Conservation (phyloP, 2,113 vertebrate genomes). For the Ochotona curzoniae region DNA sequence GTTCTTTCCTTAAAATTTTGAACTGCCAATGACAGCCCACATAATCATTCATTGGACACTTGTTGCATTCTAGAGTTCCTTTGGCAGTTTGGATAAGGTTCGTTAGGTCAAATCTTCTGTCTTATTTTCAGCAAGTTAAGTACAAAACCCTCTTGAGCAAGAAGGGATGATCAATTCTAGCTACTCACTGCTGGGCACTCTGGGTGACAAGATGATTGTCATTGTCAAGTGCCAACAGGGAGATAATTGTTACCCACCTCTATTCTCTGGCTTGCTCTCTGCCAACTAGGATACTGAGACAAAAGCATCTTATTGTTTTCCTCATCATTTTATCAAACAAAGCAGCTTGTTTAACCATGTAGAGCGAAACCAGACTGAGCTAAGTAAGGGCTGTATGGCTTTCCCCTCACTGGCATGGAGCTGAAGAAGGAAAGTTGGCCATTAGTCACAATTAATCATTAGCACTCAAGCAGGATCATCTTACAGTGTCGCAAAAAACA, state of each 20-base stretch:
- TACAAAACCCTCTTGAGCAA: neutral
- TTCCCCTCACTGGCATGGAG: neutral
- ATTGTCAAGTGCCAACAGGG: neutral
- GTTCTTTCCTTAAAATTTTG: constrained; percentile 4
- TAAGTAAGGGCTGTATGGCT: neutral
- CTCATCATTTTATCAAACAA: neutral
- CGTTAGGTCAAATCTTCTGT: neutral
- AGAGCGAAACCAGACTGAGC: constrained; percentile 35
- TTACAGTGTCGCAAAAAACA: constrained; percentile 51
- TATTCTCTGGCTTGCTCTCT: neutral
- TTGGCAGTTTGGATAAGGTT: too few species aligned
- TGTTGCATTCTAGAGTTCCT: neutral
- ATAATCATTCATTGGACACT: neutral
- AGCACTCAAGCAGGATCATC: constrained; percentile 17
- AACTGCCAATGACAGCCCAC: neutral
- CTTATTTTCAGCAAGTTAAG: neutral
- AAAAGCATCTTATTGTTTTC: neutral
- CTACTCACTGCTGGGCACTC: neutral
- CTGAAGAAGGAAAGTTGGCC: constrained; percentile 13
- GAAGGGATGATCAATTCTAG: neutral
- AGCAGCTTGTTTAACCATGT: neutral
- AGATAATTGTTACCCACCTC: neutral
- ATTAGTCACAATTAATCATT: constrained; percentile 32
- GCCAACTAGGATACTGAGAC: neutral
- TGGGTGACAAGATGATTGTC: neutral